A percentile compares a stretch with the other conserved stretches of the same genome.
These are phyloP conservation scores for Subacronicta megacephala DNA, from an alignment of 2,888 invertebrate species.

Conservation along the genomic window DNA sequence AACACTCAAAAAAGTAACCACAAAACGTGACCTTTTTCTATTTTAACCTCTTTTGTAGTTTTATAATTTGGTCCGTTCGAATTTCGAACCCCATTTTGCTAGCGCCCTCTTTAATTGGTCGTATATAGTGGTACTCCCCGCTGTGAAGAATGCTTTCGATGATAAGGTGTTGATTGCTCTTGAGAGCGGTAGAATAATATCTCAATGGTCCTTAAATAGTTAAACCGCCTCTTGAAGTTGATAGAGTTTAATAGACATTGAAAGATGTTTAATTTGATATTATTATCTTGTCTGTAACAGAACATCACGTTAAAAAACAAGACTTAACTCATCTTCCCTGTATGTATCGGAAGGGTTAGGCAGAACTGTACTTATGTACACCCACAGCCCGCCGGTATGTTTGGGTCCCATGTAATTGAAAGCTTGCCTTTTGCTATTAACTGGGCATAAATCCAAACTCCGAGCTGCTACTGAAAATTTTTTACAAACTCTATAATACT, in stretches of 20 bases:
- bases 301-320: too few relatives aligned
- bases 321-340: too few relatives aligned
- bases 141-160: constrained; percentile 28
- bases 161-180: constrained; percentile 36
- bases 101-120: constrained; percentile 43
- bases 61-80: constrained; percentile 16
- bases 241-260: not conserved
- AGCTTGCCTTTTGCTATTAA: too few relatives aligned
- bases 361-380: too few relatives aligned
- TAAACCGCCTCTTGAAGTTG: not conserved
- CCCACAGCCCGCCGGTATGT: too few relatives aligned
- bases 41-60: constrained; percentile 8
- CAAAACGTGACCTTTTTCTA: constrained; percentile 8
- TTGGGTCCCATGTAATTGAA: too few relatives aligned
- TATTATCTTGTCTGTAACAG: not conserved
- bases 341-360: too few relatives aligned
- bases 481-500: too few relatives aligned
- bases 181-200: constrained; percentile 22
- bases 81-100: constrained; percentile 29
- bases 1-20: constrained; percentile 6
- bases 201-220: constrained; percentile 33
- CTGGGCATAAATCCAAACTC: too few relatives aligned
- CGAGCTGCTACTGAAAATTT: too few relatives aligned
- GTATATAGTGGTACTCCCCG: constrained; percentile 20
- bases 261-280: not conserved